Evolutionary conservation across 2,888 invertebrate genomes (phyloP).

Genomic region (Achlya flavicornis): DNA sequence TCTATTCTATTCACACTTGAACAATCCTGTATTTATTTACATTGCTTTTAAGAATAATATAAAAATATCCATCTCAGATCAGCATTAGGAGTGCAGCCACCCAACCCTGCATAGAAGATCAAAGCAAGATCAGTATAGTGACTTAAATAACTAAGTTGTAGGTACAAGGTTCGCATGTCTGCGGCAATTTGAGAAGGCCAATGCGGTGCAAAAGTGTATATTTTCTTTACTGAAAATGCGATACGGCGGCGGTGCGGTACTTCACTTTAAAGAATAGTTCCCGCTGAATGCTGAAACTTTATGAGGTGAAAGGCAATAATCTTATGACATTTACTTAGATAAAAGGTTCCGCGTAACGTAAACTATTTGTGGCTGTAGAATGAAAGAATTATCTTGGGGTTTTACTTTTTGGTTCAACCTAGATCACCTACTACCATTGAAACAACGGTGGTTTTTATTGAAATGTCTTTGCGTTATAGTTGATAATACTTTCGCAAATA

Average conservation of each 20-base stretch:
- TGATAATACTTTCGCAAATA: neutral
- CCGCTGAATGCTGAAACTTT: neutral
- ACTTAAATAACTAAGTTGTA: neutral
- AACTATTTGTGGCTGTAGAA: neutral
- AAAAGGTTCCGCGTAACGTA: neutral
- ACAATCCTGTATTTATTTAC: no score
- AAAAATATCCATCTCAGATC: neutral
- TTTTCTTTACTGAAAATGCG: neutral
- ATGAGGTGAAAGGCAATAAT: conserved; percentile 1
- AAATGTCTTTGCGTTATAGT: neutral
- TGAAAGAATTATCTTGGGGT: neutral
- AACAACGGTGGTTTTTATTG: neutral
- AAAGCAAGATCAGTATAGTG: neutral
- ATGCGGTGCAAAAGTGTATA: neutral
- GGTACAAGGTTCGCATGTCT: conserved; percentile 1
- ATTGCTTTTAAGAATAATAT: no score
- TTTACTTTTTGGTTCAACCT: neutral
- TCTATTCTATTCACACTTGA: no score
- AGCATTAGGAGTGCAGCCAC: neutral
- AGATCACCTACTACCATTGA: neutral
- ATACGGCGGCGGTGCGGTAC: conserved; percentile 1
- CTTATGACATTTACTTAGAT: neutral
- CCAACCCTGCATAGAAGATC: neutral
- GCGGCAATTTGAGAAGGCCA: neutral
- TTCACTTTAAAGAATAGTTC: conserved; percentile 5